Evolutionary conservation across 2,888 invertebrate species (phyloP).

Genomic region (Rhopalosiphum nymphaeae): DNA sequence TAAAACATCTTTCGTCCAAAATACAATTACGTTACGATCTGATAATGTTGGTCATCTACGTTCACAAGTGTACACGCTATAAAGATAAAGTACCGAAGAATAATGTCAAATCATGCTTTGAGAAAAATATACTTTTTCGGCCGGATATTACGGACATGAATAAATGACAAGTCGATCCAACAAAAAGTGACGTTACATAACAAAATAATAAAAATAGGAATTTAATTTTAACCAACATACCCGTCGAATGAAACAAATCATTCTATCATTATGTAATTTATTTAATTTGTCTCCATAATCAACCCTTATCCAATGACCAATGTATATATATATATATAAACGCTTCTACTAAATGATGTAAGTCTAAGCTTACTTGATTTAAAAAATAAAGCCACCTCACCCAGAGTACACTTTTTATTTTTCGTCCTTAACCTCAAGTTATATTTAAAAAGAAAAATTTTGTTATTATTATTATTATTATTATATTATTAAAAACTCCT

Average conservation of each 20-base stretch:
- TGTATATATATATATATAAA: too few relatives aligned
- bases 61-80: neutral
- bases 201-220: neutral
- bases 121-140: neutral
- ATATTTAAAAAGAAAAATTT: too few relatives aligned
- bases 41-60: neutral
- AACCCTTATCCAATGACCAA: too few relatives aligned
- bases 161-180: neutral
- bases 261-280: neutral
- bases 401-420: too few relatives aligned
- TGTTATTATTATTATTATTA: too few relatives aligned
- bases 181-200: neutral
- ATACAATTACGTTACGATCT: neutral
- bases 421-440: too few relatives aligned
- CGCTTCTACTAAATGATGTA: too few relatives aligned
- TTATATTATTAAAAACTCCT: too few relatives aligned
- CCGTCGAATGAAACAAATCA: neutral
- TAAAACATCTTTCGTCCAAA: neutral
- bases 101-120: neutral
- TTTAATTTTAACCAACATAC: neutral
- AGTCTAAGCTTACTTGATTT: too few relatives aligned
- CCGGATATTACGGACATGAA: neutral
- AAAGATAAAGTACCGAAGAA: neutral
- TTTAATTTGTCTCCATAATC: neutral
- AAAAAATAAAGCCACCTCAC: too few relatives aligned